Base-by-base conservation (phyloP, 1,140 invertebrate genomes). In the Eciton burchellii region DNA sequence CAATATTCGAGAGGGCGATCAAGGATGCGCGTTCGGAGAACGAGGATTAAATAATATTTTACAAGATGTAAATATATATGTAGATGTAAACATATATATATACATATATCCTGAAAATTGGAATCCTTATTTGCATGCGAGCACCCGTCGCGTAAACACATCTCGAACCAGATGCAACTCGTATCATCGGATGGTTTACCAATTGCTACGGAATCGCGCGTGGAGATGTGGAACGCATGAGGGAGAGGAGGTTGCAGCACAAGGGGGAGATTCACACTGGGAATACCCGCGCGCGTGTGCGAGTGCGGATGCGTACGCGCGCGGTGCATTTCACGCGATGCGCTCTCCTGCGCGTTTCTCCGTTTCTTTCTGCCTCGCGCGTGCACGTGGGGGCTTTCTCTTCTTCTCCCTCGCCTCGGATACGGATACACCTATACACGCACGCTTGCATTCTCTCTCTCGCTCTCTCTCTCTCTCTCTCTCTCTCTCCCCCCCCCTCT, bases 191-290 rank as follows among this genome's bases (percentile, higher is more conserved):
- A 87, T 85, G 74, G 77, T 86, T 84, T 82, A 84, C 76, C 77
- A 85, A 91, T 89, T 89, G 84, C 79, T 84, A 86, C 82, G 76
- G 66, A 90, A 84, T 86, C 70, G 54, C 68, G 81, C 83, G 66
- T 82, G 57, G 74, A 86, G 83, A 76, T 66, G 68, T 68, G 54
- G 63, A 26, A 77, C 73, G 57, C 57, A 43, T 9, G 16, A 52
- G 21, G 24, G 47, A 35, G 57, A 21, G 24, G 47, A 35, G 9
- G 60, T 73, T 72, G 66, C 76, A 45, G 63, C n/a, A n/a, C n/a
- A n/a, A n/a, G 47, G 54, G 56, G 66, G 79, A 56, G 66, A 35
- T 66, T 47, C 54, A 24, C 59, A 24, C 59, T 63, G 54, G 43
- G 35, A 43, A 76, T 63, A 76, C 9, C 49, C 29, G 82, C 77